phyloP scores from a whole-genome alignment of 2,797 vertebrate species.

The Salmo trutta region DNA sequence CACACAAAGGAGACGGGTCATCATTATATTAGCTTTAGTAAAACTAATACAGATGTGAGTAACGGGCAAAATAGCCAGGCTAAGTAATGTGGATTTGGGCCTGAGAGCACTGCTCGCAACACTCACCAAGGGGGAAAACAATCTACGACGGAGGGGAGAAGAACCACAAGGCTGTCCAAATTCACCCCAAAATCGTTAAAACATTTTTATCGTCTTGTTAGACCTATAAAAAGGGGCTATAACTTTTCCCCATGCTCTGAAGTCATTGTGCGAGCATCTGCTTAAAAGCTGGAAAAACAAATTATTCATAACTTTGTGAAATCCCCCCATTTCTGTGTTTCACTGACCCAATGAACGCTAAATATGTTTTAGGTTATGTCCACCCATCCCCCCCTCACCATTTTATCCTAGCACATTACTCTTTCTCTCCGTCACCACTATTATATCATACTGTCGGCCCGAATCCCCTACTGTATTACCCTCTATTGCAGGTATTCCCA shows the following conservation, averaged over 20 bases:
- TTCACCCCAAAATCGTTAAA: conserved; percentile 23
- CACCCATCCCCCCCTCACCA: not conserved
- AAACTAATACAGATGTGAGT: not conserved
- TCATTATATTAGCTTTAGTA: no score
- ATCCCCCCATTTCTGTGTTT: conserved; percentile 11
- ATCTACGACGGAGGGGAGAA: not conserved
- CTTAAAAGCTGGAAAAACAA: conserved; percentile 36
- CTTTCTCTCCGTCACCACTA: not conserved
- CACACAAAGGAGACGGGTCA: no score
- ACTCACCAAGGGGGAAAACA: not conserved
- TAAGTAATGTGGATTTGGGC: not conserved
- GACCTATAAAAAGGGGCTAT: conserved; percentile 32
- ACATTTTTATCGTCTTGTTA: conserved; percentile 29
- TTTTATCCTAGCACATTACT: not conserved
- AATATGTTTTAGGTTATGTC: conserved; percentile 1
- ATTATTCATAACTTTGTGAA: conserved; percentile 39
- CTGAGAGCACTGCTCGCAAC: not conserved
- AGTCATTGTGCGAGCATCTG: conserved; percentile 19
- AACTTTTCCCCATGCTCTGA: conserved; percentile 3
- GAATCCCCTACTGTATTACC: not conserved
- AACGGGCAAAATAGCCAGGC: not conserved
- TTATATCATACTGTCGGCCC: not conserved
- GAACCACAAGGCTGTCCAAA: not conserved
- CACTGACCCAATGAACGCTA: conserved; percentile 4
- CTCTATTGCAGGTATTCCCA: not conserved